These are phyloP conservation scores for Drosophila aff. DNA, from an alignment of 1,140 invertebrate genomes.

Conservation along the genomic window DNA sequence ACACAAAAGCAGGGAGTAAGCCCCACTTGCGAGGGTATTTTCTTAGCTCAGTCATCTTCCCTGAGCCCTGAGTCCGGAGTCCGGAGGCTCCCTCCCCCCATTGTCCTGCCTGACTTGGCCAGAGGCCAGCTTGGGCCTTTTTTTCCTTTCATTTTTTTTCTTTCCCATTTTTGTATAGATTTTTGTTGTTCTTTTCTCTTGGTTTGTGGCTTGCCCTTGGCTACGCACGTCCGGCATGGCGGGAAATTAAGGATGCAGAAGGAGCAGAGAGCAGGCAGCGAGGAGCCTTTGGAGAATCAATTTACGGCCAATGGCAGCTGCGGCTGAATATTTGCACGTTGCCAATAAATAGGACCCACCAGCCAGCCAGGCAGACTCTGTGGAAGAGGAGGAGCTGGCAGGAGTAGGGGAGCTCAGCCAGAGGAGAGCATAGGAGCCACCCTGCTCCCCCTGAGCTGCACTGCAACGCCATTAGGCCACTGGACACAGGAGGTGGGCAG, in stretches of 20 bases:
- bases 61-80: no score
- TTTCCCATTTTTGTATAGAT: background rate
- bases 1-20: background rate
- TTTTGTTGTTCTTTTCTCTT: background rate
- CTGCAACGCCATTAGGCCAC: conserved; percentile 10
- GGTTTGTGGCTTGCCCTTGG: conserved; percentile 26
- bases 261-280: background rate
- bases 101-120: conserved; percentile 32
- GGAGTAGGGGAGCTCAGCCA: no score
- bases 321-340: conserved; percentile 42
- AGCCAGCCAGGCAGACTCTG: background rate
- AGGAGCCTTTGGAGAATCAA: conserved; percentile 23
- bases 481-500: background rate
- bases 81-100: background rate
- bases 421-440: background rate
- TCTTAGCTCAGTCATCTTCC: background rate
- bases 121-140: conserved; percentile 5
- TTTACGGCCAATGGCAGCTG: conserved; percentile 22
- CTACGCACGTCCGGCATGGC: conserved; percentile 12
- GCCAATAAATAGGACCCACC: conserved; percentile 20
- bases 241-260: conserved; percentile 11
- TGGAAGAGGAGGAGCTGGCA: no score
- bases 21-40: background rate
- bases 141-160: background rate
- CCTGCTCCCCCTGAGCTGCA: background rate